Conservation (phyloP, 2,113 vertebrate species). For the Pardalotus punctatus region DNA sequence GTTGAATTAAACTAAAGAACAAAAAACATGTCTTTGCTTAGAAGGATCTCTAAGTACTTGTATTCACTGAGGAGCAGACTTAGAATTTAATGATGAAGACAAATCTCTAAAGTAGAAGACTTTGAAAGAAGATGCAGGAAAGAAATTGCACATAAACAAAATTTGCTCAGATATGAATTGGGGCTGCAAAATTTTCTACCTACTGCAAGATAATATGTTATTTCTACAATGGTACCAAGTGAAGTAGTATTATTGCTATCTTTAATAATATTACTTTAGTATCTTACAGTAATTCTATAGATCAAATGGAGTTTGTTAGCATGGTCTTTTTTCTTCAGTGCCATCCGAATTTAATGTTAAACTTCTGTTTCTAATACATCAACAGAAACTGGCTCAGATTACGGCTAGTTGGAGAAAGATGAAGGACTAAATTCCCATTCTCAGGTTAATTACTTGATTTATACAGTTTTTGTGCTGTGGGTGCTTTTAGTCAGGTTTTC, state of each 20-base stretch:
- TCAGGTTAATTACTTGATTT: neutral
- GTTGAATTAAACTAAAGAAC: slow-evolving; percentile 3
- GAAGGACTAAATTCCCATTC: neutral
- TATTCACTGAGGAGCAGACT: neutral
- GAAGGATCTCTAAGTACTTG: neutral
- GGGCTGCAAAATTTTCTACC: neutral
- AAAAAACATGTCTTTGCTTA: neutral
- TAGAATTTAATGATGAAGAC: neutral
- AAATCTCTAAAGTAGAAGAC: neutral
- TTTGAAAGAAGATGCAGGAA: neutral
- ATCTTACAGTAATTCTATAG: neutral
- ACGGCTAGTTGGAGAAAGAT: neutral
- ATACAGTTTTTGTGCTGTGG: neutral
- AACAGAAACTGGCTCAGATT: neutral
- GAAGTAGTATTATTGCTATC: neutral
- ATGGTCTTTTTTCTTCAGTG: neutral
- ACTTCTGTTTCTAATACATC: neutral
- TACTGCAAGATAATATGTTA: neutral
- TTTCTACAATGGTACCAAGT: neutral
- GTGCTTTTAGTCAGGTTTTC: neutral
- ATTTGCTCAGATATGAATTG: slow-evolving; percentile 4
- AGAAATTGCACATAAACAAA: neutral
- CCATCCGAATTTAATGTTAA: neutral
- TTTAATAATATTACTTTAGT: neutral
- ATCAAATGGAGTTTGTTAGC: neutral